phyloP scores from a whole-genome alignment of 1,140 invertebrate species.

The Lysiphlebus fabarum region DNA sequence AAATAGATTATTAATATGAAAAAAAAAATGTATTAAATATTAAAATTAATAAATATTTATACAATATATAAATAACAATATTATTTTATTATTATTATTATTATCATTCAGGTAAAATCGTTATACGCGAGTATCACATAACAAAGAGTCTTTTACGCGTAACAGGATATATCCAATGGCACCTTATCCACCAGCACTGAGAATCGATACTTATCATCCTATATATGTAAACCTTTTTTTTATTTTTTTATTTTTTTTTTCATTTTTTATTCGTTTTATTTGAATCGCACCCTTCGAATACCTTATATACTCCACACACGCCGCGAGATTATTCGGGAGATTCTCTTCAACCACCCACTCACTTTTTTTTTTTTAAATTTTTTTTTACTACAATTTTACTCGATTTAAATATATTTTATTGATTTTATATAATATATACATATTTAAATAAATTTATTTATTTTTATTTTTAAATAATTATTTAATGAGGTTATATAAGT shows the following conservation, averaged over 20 bases:
- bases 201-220: constrained; percentile 19
- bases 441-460: too few species aligned
- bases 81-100: constrained; percentile 8
- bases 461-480: too few species aligned
- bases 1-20: neutral
- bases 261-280: neutral
- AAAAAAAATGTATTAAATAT: too few species aligned
- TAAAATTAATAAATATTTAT: neutral
- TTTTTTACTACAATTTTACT: constrained; percentile 4
- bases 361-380: neutral
- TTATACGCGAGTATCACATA: constrained; percentile 22
- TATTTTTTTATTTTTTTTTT: neutral
- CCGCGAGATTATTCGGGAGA: constrained; percentile 5
- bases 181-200: constrained; percentile 4
- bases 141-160: constrained; percentile 23
- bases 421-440: too few species aligned
- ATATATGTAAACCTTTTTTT: neutral
- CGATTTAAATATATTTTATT: constrained; percentile 6
- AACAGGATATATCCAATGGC: constrained; percentile 18
- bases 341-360: constrained; percentile 1
- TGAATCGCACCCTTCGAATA: neutral
- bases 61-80: neutral
- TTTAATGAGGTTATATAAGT: too few species aligned
- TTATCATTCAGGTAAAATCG: constrained; percentile 17
- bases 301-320: too few species aligned